Evolutionary conservation across 2,113 vertebrate species (phyloP).

Genomic region (Hippolais icterina): DNA sequence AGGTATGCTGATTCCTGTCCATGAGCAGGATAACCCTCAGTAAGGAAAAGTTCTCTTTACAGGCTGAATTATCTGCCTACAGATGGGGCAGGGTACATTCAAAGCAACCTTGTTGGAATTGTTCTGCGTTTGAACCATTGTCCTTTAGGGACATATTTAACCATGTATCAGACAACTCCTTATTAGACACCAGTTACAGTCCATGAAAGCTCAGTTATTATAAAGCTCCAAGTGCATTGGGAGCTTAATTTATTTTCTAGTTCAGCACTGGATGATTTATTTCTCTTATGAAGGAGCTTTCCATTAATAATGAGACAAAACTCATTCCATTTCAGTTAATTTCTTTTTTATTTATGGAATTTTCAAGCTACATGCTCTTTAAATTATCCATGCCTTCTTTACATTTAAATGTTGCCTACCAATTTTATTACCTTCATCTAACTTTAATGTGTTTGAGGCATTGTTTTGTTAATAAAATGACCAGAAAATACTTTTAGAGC

Average conservation of each 20-base stretch:
- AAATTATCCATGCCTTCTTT: slow-evolving; percentile 22
- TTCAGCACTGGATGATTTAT: slow-evolving; percentile 13
- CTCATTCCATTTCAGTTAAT: slow-evolving; percentile 32
- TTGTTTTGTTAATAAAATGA: slow-evolving; percentile 30
- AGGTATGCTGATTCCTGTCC: neutral
- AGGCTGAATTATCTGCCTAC: neutral
- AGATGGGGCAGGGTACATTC: neutral
- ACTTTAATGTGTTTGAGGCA: neutral
- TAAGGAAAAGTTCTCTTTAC: neutral
- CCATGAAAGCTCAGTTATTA: slow-evolving; percentile 1
- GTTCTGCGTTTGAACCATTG: neutral
- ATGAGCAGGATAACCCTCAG: neutral
- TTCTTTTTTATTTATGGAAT: slow-evolving; percentile 27
- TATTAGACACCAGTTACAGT: neutral
- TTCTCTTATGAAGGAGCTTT: slow-evolving; percentile 9
- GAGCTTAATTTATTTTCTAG: slow-evolving; percentile 15
- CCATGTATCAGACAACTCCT: neutral
- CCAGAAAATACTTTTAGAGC: neutral
- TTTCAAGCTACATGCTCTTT: slow-evolving; percentile 30
- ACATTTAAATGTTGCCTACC: neutral
- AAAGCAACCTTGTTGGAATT: neutral
- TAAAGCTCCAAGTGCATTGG: neutral
- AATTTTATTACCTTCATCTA: slow-evolving; percentile 26
- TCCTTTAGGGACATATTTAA: neutral
- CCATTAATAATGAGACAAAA: slow-evolving; percentile 14